These are phyloP conservation scores for Standfussiana lucernea DNA, from an alignment of 2,888 invertebrate genomes.

Conservation along the genomic window DNA sequence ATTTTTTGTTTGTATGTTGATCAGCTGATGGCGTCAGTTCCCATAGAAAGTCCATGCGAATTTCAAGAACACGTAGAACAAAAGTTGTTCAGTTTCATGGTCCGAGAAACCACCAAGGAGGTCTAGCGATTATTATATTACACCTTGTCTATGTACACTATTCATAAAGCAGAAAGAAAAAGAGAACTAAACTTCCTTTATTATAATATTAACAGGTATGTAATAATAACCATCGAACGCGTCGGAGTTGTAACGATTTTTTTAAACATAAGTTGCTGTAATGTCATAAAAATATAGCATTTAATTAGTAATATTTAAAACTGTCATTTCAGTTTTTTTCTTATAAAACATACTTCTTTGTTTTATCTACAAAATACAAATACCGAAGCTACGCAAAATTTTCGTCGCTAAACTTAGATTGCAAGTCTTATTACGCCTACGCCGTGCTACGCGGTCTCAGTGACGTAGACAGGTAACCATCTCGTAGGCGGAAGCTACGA, in stretches of 20 bases:
- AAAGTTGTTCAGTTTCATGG: neutral
- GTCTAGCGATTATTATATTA: too few species aligned
- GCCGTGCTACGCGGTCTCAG: conserved; percentile 42
- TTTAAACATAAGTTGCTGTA: too few species aligned
- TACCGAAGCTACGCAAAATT: neutral
- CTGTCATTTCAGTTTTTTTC: neutral
- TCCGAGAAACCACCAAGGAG: neutral
- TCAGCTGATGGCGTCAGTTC: neutral
- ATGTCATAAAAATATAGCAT: neutral
- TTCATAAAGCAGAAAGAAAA: neutral
- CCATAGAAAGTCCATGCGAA: neutral
- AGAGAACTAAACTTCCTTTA: neutral
- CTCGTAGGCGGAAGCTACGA: conserved; percentile 60
- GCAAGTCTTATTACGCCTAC: conserved; percentile 27
- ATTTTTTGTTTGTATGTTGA: neutral
- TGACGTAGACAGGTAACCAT: conserved; percentile 36
- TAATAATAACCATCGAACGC: too few species aligned
- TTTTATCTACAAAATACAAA: neutral
- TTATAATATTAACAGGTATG: neutral
- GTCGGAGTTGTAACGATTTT: too few species aligned
- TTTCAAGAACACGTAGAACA: neutral
- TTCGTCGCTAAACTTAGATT: conserved; percentile 2
- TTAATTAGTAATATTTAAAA: neutral
- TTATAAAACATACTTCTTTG: neutral
- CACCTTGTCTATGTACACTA: neutral